Evolutionary conservation across 2,888 invertebrate species (phyloP), one percentile per base, ranked within the genome.

Genomic region (Brachylomia viminalis): DNA sequence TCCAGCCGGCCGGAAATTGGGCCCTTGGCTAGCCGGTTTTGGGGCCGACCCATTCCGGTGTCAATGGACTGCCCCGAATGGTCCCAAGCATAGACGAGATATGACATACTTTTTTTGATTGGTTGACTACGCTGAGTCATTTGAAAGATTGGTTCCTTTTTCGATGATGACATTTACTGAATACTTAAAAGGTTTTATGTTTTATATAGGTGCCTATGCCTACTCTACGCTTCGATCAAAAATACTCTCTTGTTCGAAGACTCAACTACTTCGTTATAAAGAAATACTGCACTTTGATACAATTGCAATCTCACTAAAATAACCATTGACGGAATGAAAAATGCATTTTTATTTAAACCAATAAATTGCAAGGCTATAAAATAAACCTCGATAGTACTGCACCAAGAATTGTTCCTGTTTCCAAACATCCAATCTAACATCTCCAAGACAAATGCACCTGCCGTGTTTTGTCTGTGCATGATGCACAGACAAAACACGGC

Each of bases 21-120:
- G 67, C 89, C 87, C 79, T 88, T 80, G 59, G 78, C 47, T 79
- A 84, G 87, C 85, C 88, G 85, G 88, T 90, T 91, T 91, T 80
- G 85, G 86, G 90, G 76, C 87, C 79, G 72, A 61, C 62, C 86
- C 69, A 74, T 82, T 87, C 86, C 82, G 84, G 69, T 75, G 49
- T 67, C 75, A 92, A 91, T 78, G 76, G 65, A 71, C 71, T 76
- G 65, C 82, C 86, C 87, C 92, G 90, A 83, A 79, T 68, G 75
- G 68, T 85, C 86, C 86, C 91, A 91, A 82, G 61, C 65, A 69
- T 73, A 74, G 86, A 72, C 75, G 82, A 78, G 82, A 85, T 82
- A 80, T 87, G 83, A 81, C 83, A 83, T 56, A 80, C 54, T 76
- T 76, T 75, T 79, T 81, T 52, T 62, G 68, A 80, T 79, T 84